These are phyloP conservation scores for Poeciliopsis prolifica DNA, from an alignment of 2,113 vertebrate species.

Conservation along the genomic window DNA sequence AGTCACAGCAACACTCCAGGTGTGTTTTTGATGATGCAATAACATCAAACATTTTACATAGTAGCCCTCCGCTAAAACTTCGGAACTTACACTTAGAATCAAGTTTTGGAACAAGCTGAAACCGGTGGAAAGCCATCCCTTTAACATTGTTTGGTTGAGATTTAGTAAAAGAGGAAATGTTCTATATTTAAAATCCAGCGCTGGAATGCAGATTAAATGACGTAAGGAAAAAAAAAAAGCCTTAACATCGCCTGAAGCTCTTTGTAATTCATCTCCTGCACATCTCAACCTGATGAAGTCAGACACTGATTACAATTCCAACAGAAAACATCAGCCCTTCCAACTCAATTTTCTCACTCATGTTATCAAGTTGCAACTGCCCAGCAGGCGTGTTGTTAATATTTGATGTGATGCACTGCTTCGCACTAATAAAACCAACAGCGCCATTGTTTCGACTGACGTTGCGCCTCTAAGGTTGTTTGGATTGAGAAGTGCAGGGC, in stretches of 20 bases:
- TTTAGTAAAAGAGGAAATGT: neutral
- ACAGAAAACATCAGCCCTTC: constrained; percentile 39
- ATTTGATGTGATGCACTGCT: constrained; percentile 42
- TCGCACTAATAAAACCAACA: constrained; percentile 30
- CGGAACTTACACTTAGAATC: too few relatives aligned
- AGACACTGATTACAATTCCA: constrained; percentile 59
- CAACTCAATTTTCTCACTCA: constrained; percentile 45
- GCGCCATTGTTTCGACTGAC: constrained; percentile 31
- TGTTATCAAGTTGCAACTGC: constrained; percentile 26
- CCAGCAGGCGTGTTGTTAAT: constrained; percentile 46
- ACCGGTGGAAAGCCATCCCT: neutral
- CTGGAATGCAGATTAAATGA: constrained; percentile 1
- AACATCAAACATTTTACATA: too few relatives aligned
- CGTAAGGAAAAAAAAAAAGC: constrained; percentile 5
- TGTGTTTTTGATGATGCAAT: too few relatives aligned
- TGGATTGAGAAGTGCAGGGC: constrained; percentile 12
- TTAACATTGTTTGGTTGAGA: neutral
- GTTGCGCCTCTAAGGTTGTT: constrained; percentile 12
- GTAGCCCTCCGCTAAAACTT: too few relatives aligned
- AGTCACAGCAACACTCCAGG: too few relatives aligned
- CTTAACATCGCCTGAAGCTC: constrained; percentile 21
- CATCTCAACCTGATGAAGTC: constrained; percentile 47
- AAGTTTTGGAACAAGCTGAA: neutral
- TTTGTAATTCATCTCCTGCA: constrained; percentile 45
- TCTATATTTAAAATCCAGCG: neutral